Evolutionary conservation across 1,140 invertebrate species (phyloP).

Genomic region (Tetragonula clypearis): DNA sequence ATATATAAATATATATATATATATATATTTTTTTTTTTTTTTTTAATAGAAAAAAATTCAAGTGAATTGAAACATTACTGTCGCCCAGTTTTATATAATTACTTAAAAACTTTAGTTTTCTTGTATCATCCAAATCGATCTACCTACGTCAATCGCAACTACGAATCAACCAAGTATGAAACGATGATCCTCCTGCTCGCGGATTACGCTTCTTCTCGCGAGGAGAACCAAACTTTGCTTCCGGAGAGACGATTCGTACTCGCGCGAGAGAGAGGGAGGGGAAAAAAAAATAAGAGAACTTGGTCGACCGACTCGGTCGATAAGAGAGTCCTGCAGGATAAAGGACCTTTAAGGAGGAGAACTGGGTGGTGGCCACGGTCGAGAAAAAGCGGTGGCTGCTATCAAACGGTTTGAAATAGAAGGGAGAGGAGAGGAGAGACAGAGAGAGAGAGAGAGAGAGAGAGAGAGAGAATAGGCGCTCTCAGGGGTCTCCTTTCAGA

Average conservation of each 20-base stretch:
- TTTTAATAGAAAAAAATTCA: no score
- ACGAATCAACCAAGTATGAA: no score
- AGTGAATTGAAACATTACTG: no score
- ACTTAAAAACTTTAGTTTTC: no score
- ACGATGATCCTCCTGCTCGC: background rate
- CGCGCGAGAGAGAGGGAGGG: no score
- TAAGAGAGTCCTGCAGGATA: slow-evolving; percentile 53
- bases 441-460: background rate
- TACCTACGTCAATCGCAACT: no score
- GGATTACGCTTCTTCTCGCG: background rate
- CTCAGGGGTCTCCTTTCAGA: slow-evolving; percentile 68
- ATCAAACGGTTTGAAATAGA: slow-evolving; percentile 9
- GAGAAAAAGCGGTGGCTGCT: background rate
- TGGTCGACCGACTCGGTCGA: slow-evolving; percentile 45
- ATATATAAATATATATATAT: no score
- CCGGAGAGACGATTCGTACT: background rate
- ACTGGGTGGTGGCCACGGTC: slow-evolving; percentile 16
- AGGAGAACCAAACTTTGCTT: background rate
- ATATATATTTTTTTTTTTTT: no score
- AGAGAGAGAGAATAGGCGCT: slow-evolving; percentile 8
- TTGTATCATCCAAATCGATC: no score
- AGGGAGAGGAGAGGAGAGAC: background rate
- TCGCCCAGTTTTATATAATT: no score
- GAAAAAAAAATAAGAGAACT: background rate
- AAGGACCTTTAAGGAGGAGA: slow-evolving; percentile 52